Percentiles rank a stretch among this genome's conserved stretches.
These are phyloP conservation scores for Microctonus brassicae DNA, from an alignment of 2,888 invertebrate genomes.

Conservation along the genomic window DNA sequence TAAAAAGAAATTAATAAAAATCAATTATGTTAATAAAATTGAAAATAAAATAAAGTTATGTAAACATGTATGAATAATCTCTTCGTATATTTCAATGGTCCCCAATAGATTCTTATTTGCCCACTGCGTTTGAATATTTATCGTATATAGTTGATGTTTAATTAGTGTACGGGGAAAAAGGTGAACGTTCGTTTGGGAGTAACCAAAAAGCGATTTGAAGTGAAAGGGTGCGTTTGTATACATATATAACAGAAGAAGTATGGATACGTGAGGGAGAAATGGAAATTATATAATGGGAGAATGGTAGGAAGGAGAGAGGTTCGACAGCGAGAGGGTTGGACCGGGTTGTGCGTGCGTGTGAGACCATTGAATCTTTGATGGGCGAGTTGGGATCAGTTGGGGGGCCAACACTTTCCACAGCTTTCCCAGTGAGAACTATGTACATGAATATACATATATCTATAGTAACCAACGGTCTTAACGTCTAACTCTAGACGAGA, in stretches of 20 bases:
- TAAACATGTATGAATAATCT: neutral
- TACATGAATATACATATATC: slow-evolving; percentile 12
- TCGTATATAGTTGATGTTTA: slow-evolving; percentile 2
- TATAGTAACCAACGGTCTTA: slow-evolving; percentile 41
- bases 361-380: slow-evolving; percentile 66
- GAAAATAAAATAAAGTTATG: neutral
- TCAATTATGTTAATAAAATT: neutral
- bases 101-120: neutral
- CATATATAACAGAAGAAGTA: slow-evolving; percentile 19
- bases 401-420: slow-evolving; percentile 46
- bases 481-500: slow-evolving; percentile 45
- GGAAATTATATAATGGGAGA: slow-evolving; percentile 14
- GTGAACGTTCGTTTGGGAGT: slow-evolving; percentile 24
- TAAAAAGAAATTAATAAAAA: neutral
- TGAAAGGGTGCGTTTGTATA: slow-evolving; percentile 2
- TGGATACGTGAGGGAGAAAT: neutral
- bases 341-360: slow-evolving; percentile 53
- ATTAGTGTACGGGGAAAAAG: slow-evolving; percentile 8
- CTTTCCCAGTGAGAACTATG: slow-evolving; percentile 42
- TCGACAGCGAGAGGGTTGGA: slow-evolving; percentile 3
- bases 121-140: slow-evolving; percentile 6
- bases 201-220: slow-evolving; percentile 23
- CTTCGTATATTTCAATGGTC: neutral
- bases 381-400: slow-evolving; percentile 51
- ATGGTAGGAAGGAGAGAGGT: slow-evolving; percentile 38